Conservation (phyloP, 2,113 vertebrate species). For the Hymenochirus boettgeri region DNA sequence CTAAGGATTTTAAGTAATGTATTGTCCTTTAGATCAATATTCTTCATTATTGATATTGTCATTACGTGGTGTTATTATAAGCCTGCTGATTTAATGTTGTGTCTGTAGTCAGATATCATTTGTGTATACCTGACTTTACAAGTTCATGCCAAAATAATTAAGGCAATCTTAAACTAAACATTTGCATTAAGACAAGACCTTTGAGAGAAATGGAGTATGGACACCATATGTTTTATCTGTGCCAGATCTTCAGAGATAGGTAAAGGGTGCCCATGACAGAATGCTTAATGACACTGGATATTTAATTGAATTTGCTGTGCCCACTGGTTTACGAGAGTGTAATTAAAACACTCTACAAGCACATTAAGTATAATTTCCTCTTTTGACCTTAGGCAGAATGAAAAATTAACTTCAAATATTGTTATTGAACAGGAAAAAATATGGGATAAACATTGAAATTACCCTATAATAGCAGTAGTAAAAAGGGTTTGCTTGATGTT, state of each 20-base stretch:
- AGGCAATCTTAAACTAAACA: constrained; percentile 1
- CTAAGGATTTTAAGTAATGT: constrained; percentile 17
- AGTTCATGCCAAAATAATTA: constrained; percentile 2
- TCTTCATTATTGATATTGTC: constrained; percentile 31
- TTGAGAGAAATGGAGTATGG: constrained; percentile 11
- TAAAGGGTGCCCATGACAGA: constrained; percentile 12
- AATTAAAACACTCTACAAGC: constrained; percentile 6
- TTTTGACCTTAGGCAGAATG: neutral
- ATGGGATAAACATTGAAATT: no score
- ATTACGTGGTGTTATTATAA: constrained; percentile 28
- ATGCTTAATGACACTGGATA: constrained; percentile 9
- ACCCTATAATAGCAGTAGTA: no score
- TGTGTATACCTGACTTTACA: constrained; percentile 6
- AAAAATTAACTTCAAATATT: constrained; percentile 3
- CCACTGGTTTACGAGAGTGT: constrained; percentile 5
- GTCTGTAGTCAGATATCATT: constrained; percentile 7
- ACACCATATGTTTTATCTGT: constrained; percentile 19
- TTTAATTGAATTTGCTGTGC: constrained; percentile 25
- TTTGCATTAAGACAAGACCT: constrained; percentile 1
- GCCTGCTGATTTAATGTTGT: constrained; percentile 10
- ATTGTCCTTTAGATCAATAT: constrained; percentile 32
- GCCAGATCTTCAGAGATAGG: constrained; percentile 14
- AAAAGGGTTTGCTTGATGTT: no score
- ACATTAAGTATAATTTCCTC: constrained; percentile 5
- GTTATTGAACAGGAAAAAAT: no score